These are phyloP conservation scores for Poeciliopsis gracilis DNA, from an alignment of 2,797 vertebrate species.

Conservation along the genomic window DNA sequence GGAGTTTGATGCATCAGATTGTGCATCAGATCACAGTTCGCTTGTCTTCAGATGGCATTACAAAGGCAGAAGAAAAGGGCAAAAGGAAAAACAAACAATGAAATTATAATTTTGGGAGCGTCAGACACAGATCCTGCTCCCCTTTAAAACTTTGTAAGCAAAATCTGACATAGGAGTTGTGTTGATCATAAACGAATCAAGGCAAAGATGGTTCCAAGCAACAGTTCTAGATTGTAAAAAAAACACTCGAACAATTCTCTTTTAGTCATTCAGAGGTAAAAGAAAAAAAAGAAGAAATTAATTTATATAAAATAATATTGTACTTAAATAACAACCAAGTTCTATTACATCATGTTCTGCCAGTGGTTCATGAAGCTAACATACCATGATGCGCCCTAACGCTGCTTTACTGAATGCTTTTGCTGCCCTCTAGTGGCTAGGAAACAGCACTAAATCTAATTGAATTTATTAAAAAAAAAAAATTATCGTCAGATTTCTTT, in stretches of 20 bases:
- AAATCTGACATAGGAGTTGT: neutral
- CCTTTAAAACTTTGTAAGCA: neutral
- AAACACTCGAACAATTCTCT: neutral
- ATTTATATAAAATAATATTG: too few species aligned
- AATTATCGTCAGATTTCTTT: neutral
- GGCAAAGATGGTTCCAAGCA: neutral
- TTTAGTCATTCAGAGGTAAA: neutral
- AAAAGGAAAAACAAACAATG: too few species aligned
- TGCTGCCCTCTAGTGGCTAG: constrained; percentile 47
- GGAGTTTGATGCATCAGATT: too few species aligned
- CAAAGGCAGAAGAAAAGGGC: too few species aligned
- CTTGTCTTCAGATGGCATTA: too few species aligned
- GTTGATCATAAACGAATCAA: neutral
- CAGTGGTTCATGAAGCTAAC: neutral
- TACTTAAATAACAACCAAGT: neutral
- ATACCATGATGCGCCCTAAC: neutral
- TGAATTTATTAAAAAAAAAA: too few species aligned
- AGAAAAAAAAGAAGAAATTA: neutral
- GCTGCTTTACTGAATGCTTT: too few species aligned
- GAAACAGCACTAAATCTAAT: neutral
- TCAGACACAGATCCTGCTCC: neutral
- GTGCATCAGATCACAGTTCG: too few species aligned
- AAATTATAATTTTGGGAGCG: neutral
- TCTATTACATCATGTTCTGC: neutral
- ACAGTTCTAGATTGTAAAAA: neutral